Base-by-base conservation (phyloP, 2,888 invertebrate genomes). In the Ecliptopera silaceata region DNA sequence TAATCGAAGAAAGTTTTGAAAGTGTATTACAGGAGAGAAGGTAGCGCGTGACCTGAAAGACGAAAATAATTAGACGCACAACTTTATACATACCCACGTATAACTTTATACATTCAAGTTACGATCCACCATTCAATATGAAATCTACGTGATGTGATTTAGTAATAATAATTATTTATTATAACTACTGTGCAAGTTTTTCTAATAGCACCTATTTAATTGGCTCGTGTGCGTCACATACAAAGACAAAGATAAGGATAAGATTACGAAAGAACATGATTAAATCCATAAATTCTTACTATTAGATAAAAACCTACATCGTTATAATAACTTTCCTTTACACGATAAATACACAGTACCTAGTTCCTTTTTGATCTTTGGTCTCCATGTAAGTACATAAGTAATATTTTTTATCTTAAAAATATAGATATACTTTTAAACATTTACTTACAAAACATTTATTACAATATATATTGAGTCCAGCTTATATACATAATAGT, bases 41-140 rank as follows among this genome's bases (percentile, higher is more conserved):
- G 50, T 43, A 56, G 63, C 49, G 63, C 75, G 77, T 78, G 77
- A 77, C 71, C 66, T 67, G 77, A 72, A 72, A 69, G 55, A 58
- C 61, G 64, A 57, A 62, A 67, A 64, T 68, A 63, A 63, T 62
- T 59, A 49, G 53, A 66, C 61, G 51, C 34, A 51, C 45, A 49
- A 61, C 49, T 66, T 52, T 51, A 38, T 47, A 55, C 31, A 49
- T 20, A 20, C 20, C 20, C 4, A 26, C 26, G 0, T 26, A 48
- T 56, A 45, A 46, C 45, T 43, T 26, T 54, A 20, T 47, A 51
- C 46, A 59, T 50, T 58, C 52, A 41, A 45, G 45, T 29, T 41
- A 52, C 48, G 39, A 47, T 47, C 47, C 46, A 52, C 44, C 34
- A 47, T 47, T 51, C 42, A 46, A 47, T 59, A 56, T 54, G 51